A percentile compares a stretch with the other conserved stretches of the same genome.
Evolutionary conservation across 1,140 invertebrate genomes (phyloP).

Genomic region (Eulimnadia texana): DNA sequence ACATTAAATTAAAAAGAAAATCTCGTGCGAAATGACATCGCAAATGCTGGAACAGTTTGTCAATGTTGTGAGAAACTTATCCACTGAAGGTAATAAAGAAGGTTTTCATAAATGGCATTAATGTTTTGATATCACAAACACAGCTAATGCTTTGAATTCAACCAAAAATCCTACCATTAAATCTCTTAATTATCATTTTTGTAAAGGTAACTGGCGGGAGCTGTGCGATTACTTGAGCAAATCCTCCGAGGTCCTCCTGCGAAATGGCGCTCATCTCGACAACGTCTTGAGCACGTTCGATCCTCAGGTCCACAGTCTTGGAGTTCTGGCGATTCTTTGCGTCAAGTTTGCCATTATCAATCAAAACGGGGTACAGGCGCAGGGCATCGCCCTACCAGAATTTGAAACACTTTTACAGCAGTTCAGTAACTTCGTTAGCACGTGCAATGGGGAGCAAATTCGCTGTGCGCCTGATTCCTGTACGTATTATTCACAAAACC

Average conservation of each 20-base stretch:
- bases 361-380: slow-evolving; percentile 27
- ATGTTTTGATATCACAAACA: too few relatives aligned
- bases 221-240: slow-evolving; percentile 64
- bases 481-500: slow-evolving; percentile 39
- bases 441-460: slow-evolving; percentile 63
- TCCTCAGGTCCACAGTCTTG: slow-evolving; percentile 73
- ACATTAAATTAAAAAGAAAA: background rate
- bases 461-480: slow-evolving; percentile 66
- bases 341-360: slow-evolving; percentile 48
- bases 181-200: slow-evolving; percentile 26
- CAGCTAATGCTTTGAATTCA: too few relatives aligned
- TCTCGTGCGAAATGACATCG: background rate
- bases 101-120: background rate
- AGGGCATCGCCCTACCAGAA: slow-evolving; percentile 26
- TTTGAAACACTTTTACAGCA: slow-evolving; percentile 29
- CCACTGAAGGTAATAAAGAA: background rate
- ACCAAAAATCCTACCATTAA: too few relatives aligned
- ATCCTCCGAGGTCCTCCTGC: slow-evolving; percentile 57
- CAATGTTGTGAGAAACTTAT: background rate
- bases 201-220: slow-evolving; percentile 72
- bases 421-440: slow-evolving; percentile 33
- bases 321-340: slow-evolving; percentile 67
- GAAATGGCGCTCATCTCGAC: slow-evolving; percentile 68
- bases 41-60: background rate
- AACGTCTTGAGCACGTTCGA: slow-evolving; percentile 79